Percentiles rank a stretch among this genome's conserved stretches.
Conservation (phyloP, 1,140 invertebrate genomes). For the Zaprionus vittiger region DNA sequence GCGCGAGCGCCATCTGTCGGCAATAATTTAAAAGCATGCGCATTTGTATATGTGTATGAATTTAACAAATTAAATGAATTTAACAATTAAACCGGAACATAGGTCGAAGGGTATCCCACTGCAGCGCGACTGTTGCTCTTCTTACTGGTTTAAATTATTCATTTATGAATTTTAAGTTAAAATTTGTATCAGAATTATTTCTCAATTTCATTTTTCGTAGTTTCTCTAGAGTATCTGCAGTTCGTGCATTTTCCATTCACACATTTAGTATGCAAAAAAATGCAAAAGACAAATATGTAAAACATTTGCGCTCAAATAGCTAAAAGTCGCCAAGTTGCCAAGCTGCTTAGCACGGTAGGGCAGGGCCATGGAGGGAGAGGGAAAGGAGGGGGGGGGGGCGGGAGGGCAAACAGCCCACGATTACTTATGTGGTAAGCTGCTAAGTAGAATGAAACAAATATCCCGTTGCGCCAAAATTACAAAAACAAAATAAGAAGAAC, state of each 20-base stretch:
- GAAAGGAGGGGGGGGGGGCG: neutral
- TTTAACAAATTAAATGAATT: too few relatives aligned
- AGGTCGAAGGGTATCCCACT: too few relatives aligned
- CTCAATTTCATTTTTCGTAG: neutral
- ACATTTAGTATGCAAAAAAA: conserved; percentile 31
- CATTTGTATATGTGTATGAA: too few relatives aligned
- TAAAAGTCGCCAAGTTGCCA: conserved; percentile 59
- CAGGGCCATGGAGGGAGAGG: neutral
- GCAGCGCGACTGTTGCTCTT: too few relatives aligned
- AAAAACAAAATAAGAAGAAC: neutral
- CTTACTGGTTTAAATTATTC: too few relatives aligned
- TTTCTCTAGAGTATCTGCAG: conserved; percentile 4
- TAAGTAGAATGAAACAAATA: conserved; percentile 21
- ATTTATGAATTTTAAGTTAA: too few relatives aligned
- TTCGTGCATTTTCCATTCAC: neutral
- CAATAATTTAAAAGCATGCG: too few relatives aligned
- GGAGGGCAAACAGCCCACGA: neutral
- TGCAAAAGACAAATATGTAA: conserved; percentile 71
- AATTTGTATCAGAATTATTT: too few relatives aligned
- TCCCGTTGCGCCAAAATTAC: conserved; percentile 40
- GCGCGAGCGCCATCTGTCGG: too few relatives aligned
- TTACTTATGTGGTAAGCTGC: conserved; percentile 36
- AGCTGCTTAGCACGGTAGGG: conserved; percentile 28
- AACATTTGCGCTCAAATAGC: conserved; percentile 58
- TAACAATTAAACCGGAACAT: too few relatives aligned